Percentiles rank a stretch among this genome's conserved stretches.
phyloP scores from a whole-genome alignment of 1,140 invertebrate species.

The Drosophila murphyi region DNA sequence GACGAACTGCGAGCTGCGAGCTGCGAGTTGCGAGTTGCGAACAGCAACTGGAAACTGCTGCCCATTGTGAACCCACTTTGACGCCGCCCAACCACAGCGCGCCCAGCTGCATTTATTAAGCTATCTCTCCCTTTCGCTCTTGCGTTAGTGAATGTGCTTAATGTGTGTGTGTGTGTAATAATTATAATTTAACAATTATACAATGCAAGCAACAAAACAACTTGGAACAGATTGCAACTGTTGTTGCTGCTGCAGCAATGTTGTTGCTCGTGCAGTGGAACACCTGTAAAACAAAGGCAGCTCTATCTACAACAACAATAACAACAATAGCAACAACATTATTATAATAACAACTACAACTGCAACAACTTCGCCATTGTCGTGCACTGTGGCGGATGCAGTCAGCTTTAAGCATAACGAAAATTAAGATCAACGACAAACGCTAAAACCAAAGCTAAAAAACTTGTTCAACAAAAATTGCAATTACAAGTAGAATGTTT shows the following conservation, averaged over 20 bases:
- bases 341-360: constrained; percentile 19
- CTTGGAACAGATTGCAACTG: constrained; percentile 71
- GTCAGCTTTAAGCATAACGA: constrained; percentile 43
- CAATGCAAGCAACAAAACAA: constrained; percentile 75
- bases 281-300: constrained; percentile 79
- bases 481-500: constrained; percentile 66
- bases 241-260: constrained; percentile 34
- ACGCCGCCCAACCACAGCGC: constrained; percentile 26
- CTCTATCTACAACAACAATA: constrained; percentile 59
- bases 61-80: constrained; percentile 24
- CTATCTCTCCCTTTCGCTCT: constrained; percentile 21
- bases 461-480: constrained; percentile 73
- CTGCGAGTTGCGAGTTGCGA: background rate
- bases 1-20: constrained; percentile 26
- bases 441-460: constrained; percentile 40
- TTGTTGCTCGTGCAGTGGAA: constrained; percentile 75
- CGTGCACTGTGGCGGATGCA: constrained; percentile 70
- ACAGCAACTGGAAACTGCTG: constrained; percentile 9
- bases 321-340: constrained; percentile 10
- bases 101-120: constrained; percentile 22
- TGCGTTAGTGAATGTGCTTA: constrained; percentile 13
- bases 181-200: constrained; percentile 83
- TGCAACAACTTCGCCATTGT: constrained; percentile 36
- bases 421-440: constrained; percentile 43
- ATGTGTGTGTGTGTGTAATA: constrained; percentile 46